Evolutionary conservation across 2,888 invertebrate genomes (phyloP), one percentile per base, ranked within the genome.

Genomic region (Heteromyza rotundicornis): DNA sequence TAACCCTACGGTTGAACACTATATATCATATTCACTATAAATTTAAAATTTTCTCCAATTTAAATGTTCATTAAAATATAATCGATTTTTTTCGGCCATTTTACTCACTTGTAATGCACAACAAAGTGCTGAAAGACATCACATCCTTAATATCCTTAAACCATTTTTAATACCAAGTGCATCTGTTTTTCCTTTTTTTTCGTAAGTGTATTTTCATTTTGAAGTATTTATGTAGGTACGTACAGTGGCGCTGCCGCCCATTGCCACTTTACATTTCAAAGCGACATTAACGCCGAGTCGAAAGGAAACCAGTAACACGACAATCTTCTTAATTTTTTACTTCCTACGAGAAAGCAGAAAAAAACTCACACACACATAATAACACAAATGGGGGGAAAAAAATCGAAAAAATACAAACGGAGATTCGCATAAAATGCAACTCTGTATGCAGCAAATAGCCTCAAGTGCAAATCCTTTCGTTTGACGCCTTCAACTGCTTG

Each of bases 371-470:
- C 40, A 40, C 40, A 8, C 14, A n/a, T n/a, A 14, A 7, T 12
- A 7, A n/a, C n/a, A n/a, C 40, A 40, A 7, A 8, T 40, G n/a
- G 40, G 7, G 12, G 32, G 32, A 32, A 32, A 12, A n/a, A n/a
- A n/a, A n/a, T n/a, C n/a, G n/a, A n/a, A n/a, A n/a, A n/a, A n/a
- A n/a, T n/a, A n/a, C 3, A 7, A n/a, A 40, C 16, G 40, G 40
- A 40, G 10, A 40, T n/a, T 7, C 40, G 40, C 22, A 23, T 23
- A 22, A 51, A 51, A 22, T 16, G 44, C 44, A 56, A 56, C 57
- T 32, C 20, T 57, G 57, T 51, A 20, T 57, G 51, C 50, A 51
- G 50, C 51, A 57, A 57, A 57, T 57, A 57, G 57, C 57, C 57
- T 36, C 57, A 23, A 57, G 51, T 57, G 57, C 32, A 32, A 23